phyloP scores from a whole-genome alignment of 2,888 invertebrate species.

The Leuctra nigra region DNA sequence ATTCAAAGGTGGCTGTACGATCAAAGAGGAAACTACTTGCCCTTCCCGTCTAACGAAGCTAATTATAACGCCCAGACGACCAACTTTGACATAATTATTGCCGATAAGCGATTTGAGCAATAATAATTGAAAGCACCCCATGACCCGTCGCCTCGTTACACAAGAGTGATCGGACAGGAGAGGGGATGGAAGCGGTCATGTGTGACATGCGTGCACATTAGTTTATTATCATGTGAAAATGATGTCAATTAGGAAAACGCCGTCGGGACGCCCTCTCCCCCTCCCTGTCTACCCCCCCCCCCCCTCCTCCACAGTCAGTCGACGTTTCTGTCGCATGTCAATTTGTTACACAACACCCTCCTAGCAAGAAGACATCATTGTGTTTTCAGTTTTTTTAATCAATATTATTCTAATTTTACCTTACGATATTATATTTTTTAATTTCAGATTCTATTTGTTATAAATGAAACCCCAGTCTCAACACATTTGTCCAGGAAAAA shows the following conservation, averaged over 20 bases:
- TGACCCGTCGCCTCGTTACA: not conserved
- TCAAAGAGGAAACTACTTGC: too few species aligned
- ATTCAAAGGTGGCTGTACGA: too few species aligned
- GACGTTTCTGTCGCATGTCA: not conserved
- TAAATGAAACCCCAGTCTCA: too few species aligned
- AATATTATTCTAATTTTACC: too few species aligned
- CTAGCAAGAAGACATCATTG: not conserved
- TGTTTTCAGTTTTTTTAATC: too few species aligned
- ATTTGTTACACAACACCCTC: not conserved
- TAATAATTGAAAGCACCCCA: not conserved
- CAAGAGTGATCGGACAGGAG: not conserved
- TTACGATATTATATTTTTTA: too few species aligned
- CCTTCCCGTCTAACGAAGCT: too few species aligned
- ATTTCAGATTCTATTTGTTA: too few species aligned
- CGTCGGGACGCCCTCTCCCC: not conserved
- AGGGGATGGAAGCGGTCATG: not conserved
- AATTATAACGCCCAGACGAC: too few species aligned
- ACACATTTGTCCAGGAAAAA: too few species aligned
- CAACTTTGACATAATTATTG: too few species aligned
- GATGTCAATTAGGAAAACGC: constrained; percentile 12
- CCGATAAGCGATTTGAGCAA: too few species aligned
- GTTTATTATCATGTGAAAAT: constrained; percentile 17
- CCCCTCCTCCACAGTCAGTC: not conserved
- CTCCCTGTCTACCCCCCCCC: not conserved
- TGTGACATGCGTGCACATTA: constrained; percentile 9